Evolutionary conservation across 2,888 invertebrate genomes (phyloP).

Genomic region (Agonopterix alstromeriana): DNA sequence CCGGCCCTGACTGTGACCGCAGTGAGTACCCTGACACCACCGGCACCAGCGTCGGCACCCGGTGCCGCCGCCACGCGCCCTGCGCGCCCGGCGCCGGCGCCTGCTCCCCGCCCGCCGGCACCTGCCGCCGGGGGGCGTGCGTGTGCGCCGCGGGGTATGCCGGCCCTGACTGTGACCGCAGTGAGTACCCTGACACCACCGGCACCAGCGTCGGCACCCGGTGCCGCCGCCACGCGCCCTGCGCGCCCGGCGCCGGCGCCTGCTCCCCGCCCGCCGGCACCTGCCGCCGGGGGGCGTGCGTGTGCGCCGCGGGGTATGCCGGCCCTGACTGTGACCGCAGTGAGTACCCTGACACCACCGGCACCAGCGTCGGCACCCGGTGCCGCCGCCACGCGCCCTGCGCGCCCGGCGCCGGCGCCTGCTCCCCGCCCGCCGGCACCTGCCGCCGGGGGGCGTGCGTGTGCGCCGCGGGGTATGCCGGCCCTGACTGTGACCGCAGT

Average conservation of each 20-base stretch:
- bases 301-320: slow-evolving; percentile 80
- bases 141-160: slow-evolving; percentile 81
- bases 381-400: too few relatives aligned
- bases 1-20: slow-evolving; percentile 80
- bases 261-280: slow-evolving; percentile 75
- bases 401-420: slow-evolving; percentile 42
- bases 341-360: slow-evolving; percentile 71
- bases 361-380: too few relatives aligned
- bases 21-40: slow-evolving; percentile 73
- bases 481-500: slow-evolving; percentile 81
- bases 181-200: slow-evolving; percentile 72
- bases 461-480: slow-evolving; percentile 81
- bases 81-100: slow-evolving; percentile 51
- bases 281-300: slow-evolving; percentile 73
- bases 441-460: slow-evolving; percentile 74
- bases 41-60: slow-evolving; percentile 64
- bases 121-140: slow-evolving; percentile 72
- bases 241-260: slow-evolving; percentile 39
- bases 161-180: slow-evolving; percentile 80
- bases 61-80: too few relatives aligned
- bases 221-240: too few relatives aligned
- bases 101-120: slow-evolving; percentile 74
- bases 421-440: slow-evolving; percentile 72
- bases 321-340: slow-evolving; percentile 81
- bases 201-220: too few relatives aligned